Conservation (phyloP, 2,113 vertebrate species). For the Numida meleagris region DNA sequence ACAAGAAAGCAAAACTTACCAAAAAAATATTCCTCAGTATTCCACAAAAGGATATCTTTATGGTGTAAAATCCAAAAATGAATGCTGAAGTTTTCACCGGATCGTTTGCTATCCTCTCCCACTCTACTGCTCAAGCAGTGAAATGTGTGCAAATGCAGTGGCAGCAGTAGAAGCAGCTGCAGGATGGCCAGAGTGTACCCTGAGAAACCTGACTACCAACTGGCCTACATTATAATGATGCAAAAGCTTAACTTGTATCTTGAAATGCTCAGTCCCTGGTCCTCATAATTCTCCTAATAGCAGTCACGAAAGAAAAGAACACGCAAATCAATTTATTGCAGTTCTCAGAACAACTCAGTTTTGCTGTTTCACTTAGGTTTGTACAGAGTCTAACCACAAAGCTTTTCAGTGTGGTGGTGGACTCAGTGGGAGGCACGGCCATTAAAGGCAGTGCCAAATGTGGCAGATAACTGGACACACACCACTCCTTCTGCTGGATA, state of each 20-base stretch:
- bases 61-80: conserved; percentile 57
- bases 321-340: conserved; percentile 32
- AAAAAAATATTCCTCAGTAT: not conserved
- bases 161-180: conserved; percentile 56
- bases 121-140: conserved; percentile 44
- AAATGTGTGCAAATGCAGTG: conserved; percentile 59
- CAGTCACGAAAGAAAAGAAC: conserved; percentile 13
- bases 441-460: not conserved
- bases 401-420: conserved; percentile 6
- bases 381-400: conserved; percentile 42
- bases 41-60: conserved; percentile 39
- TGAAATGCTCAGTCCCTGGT: conserved; percentile 6
- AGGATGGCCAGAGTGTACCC: conserved; percentile 36
- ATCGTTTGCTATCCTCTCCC: conserved; percentile 39
- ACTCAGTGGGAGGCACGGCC: not conserved
- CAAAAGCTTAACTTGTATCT: conserved; percentile 40
- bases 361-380: not conserved
- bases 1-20: conserved; percentile 19
- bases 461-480: rapidly evolving
- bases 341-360: conserved; percentile 36
- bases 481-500: not conserved
- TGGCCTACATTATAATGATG: conserved; percentile 16
- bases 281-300: conserved; percentile 45
- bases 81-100: conserved; percentile 48
- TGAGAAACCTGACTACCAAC: conserved; percentile 15